These are phyloP conservation scores for Eupeodes latifasciatus DNA, from an alignment of 2,888 invertebrate genomes.

Conservation along the genomic window DNA sequence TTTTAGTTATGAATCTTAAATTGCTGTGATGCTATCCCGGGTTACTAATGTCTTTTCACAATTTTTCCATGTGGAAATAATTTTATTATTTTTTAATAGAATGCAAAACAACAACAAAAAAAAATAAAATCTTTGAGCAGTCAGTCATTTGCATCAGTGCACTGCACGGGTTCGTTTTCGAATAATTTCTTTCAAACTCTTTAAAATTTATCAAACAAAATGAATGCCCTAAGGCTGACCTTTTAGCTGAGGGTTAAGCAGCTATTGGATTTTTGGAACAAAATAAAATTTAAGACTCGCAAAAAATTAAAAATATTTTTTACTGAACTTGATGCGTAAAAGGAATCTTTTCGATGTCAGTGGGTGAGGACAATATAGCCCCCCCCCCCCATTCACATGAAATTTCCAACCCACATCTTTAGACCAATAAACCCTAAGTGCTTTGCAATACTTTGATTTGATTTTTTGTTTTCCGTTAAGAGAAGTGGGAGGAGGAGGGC, in stretches of 20 bases:
- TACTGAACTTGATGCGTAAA: not conserved
- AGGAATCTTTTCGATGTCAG: not conserved
- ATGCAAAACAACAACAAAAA: slow-evolving; percentile 31
- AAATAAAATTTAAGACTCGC: slow-evolving; percentile 37
- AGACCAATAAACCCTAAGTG: slow-evolving; percentile 5
- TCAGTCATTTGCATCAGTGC: slow-evolving; percentile 66
- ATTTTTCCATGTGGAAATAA: slow-evolving; percentile 71
- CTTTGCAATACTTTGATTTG: slow-evolving; percentile 29
- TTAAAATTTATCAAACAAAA: slow-evolving; percentile 55
- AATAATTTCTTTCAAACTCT: slow-evolving; percentile 30
- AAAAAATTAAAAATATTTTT: slow-evolving; percentile 1
- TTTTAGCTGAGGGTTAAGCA: slow-evolving; percentile 24
- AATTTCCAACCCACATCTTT: not conserved
- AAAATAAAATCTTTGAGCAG: slow-evolving; percentile 38
- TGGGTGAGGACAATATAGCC: not conserved
- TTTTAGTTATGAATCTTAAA: slow-evolving; percentile 20
- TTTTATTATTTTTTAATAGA: slow-evolving; percentile 73
- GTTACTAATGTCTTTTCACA: slow-evolving; percentile 64
- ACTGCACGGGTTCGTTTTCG: slow-evolving; percentile 29
- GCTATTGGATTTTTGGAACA: slow-evolving; percentile 40
- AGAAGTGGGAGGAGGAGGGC: not conserved
- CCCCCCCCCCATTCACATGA: too few species aligned
- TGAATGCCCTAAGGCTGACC: slow-evolving; percentile 55
- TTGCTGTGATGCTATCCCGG: slow-evolving; percentile 21
- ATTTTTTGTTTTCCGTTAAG: not conserved